phyloP scores from a whole-genome alignment of 1,140 invertebrate genomes.

The Cheumatopsyche charites region DNA sequence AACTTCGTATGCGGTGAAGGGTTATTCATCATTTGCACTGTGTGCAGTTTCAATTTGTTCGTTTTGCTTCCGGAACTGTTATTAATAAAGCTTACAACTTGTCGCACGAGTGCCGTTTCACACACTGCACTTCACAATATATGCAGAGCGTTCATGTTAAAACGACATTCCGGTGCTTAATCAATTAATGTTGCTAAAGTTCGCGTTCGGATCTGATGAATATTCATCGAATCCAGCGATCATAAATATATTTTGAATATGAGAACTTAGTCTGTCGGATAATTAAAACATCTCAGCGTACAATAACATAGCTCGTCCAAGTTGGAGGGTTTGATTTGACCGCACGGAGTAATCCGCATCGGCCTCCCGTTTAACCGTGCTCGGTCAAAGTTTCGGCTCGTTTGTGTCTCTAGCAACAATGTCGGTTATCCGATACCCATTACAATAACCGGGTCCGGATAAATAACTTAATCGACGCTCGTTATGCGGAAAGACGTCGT shows the following conservation, averaged over 20 bases:
- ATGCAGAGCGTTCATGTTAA: too few relatives aligned
- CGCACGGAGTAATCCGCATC: background rate
- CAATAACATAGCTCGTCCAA: slow-evolving; percentile 7
- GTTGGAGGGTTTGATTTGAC: slow-evolving; percentile 14
- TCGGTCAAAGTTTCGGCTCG: slow-evolving; percentile 9
- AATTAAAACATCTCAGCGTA: too few relatives aligned
- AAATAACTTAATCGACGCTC: slow-evolving; percentile 22
- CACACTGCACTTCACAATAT: too few relatives aligned
- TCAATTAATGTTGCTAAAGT: too few relatives aligned
- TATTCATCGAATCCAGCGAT: too few relatives aligned
- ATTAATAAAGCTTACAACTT: too few relatives aligned
- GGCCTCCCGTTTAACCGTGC: background rate
- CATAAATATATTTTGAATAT: too few relatives aligned
- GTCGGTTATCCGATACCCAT: slow-evolving; percentile 10
- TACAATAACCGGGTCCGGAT: background rate
- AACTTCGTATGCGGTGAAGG: slow-evolving; percentile 3
- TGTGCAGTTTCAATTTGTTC: background rate
- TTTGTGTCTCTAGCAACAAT: slow-evolving; percentile 15
- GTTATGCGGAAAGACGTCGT: background rate
- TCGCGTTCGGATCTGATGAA: too few relatives aligned
- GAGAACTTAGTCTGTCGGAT: too few relatives aligned
- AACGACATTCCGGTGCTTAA: too few relatives aligned
- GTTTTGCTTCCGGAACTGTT: background rate
- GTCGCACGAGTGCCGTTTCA: too few relatives aligned
- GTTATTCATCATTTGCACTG: slow-evolving; percentile 10